A percentile compares a stretch with the other conserved stretches of the same genome.
These are phyloP conservation scores for Microcebus jonahi DNA, from an alignment of 2,113 vertebrate species.

Conservation along the genomic window DNA sequence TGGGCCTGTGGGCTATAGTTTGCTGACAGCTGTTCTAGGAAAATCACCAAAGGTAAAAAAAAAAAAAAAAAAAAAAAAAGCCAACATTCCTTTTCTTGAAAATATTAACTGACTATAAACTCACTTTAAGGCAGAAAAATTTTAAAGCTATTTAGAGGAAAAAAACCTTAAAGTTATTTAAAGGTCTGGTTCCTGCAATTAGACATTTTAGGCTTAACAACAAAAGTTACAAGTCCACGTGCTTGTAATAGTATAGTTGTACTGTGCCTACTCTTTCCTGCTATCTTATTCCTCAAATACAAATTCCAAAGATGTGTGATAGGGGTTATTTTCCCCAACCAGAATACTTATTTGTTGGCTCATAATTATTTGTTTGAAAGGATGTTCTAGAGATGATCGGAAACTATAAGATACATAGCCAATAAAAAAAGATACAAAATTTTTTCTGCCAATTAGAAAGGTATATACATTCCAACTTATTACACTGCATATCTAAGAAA, in stretches of 20 bases:
- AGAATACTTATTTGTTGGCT: not conserved
- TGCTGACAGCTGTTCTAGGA: not conserved
- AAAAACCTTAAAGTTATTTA: conserved; percentile 42
- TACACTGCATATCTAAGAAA: not conserved
- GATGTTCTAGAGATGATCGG: not conserved
- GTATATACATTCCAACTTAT: not conserved
- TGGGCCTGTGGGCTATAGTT: not conserved
- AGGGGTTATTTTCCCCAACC: not conserved
- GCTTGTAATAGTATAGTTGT: conserved; percentile 12
- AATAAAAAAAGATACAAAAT: not conserved
- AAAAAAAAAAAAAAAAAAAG: not conserved
- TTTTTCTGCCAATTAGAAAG: not conserved
- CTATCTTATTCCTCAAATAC: not conserved
- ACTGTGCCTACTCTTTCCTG: not conserved
- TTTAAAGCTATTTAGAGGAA: not conserved
- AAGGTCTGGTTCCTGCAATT: conserved; percentile 50
- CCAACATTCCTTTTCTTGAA: not conserved
- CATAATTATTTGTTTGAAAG: not conserved
- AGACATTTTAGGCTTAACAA: conserved; percentile 41
- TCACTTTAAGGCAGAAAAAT: not conserved
- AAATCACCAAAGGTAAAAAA: not conserved
- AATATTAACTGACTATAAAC: not conserved
- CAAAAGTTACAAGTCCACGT: not conserved
- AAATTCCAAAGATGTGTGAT: not conserved
- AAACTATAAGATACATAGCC: not conserved